Percentiles rank a stretch among this genome's conserved stretches.
phyloP scores from a whole-genome alignment of 2,797 vertebrate genomes.

The Myotis vivesi region DNA sequence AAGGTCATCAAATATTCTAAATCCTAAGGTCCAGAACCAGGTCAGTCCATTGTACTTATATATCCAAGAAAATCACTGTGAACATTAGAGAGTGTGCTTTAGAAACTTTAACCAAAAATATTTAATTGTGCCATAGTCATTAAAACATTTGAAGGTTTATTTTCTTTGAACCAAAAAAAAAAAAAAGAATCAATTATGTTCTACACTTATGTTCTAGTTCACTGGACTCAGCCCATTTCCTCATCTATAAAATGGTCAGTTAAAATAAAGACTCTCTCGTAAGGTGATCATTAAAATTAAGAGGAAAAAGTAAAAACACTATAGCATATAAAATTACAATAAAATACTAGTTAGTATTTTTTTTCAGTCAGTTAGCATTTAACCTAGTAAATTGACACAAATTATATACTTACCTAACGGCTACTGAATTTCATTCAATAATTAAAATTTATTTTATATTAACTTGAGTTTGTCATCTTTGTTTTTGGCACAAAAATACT shows the following conservation, averaged over 20 bases:
- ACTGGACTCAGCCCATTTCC: neutral
- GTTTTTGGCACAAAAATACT: constrained; percentile 20
- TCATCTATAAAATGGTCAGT: neutral
- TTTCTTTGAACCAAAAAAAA: constrained; percentile 29
- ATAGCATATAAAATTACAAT: neutral
- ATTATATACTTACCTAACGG: neutral
- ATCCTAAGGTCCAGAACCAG: neutral
- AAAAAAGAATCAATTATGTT: neutral
- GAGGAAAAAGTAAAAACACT: neutral
- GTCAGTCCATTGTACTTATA: neutral
- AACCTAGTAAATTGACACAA: neutral
- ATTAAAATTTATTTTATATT: constrained; percentile 4
- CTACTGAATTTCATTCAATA: neutral
- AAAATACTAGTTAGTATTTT: neutral
- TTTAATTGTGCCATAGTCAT: neutral
- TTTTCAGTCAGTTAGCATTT: neutral
- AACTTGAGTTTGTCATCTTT: neutral
- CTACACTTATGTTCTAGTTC: neutral
- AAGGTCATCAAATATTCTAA: neutral
- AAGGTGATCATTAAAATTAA: neutral
- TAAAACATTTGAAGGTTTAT: neutral
- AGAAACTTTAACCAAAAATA: constrained; percentile 39
- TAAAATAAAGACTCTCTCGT: neutral
- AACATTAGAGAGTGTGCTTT: neutral
- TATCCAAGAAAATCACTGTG: neutral